A percentile compares a stretch with the other conserved stretches of the same genome.
Evolutionary conservation across 2,888 invertebrate genomes (phyloP).

Genomic region (Sesia bembeciformis): DNA sequence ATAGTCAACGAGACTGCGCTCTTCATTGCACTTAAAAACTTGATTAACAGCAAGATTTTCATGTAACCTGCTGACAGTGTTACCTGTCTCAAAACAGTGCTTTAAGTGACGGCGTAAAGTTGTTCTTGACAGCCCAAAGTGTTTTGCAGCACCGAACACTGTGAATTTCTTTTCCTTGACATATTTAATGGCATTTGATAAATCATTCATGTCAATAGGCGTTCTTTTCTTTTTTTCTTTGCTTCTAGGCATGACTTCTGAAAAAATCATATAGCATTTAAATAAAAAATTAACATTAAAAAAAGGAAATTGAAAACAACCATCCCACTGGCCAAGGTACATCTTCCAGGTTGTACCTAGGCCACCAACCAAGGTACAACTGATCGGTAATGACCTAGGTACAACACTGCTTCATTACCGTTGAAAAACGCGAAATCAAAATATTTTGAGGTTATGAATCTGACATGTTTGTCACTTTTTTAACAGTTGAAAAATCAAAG

Average conservation of each 20-base stretch:
- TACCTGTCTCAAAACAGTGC: constrained; percentile 9
- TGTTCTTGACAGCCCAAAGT: constrained; percentile 10
- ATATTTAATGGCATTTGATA: constrained; percentile 8
- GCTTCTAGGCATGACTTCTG: background rate
- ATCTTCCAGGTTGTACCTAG: too few species aligned
- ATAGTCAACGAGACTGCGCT: constrained; percentile 4
- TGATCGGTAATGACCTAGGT: too few species aligned
- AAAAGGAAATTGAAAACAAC: constrained; percentile 7
- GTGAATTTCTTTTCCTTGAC: constrained; percentile 9
- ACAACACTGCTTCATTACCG: too few species aligned
- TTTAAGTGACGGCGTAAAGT: constrained; percentile 6
- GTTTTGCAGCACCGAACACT: constrained; percentile 10
- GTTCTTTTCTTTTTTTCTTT: constrained; percentile 5
- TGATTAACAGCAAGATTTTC: constrained; percentile 7
- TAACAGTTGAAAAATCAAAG: too few species aligned
- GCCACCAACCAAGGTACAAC: too few species aligned
- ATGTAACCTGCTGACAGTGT: constrained; percentile 9
- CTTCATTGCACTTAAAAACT: constrained; percentile 5
- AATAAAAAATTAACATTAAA: too few species aligned
- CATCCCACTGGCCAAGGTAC: too few species aligned
- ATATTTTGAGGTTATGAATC: too few species aligned
- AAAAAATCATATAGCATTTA: too few species aligned
- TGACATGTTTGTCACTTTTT: too few species aligned
- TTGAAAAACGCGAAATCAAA: too few species aligned
- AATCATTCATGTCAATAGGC: constrained; percentile 7